Evolutionary conservation across 2,888 invertebrate genomes (phyloP).

Genomic region (Vanessa cardui): DNA sequence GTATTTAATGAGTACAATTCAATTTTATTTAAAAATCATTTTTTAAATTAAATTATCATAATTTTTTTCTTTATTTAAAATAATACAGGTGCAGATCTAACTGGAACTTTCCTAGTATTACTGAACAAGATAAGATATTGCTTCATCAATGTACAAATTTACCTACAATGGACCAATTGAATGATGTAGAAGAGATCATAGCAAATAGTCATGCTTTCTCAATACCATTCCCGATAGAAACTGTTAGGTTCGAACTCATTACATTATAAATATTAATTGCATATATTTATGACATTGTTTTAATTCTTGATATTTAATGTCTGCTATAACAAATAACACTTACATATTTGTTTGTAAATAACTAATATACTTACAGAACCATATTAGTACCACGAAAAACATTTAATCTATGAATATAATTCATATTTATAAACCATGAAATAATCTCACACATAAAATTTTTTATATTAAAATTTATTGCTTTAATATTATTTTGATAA

Average conservation of each 20-base stretch:
- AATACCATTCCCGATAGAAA: constrained; percentile 54
- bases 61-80: background rate
- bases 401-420: too few species aligned
- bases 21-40: background rate
- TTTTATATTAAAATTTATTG: too few species aligned
- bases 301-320: too few species aligned
- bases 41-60: background rate
- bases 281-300: background rate
- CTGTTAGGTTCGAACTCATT: constrained; percentile 46
- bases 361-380: too few species aligned
- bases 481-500: too few species aligned
- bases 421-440: too few species aligned
- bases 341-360: too few species aligned
- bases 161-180: constrained; percentile 44
- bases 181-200: constrained; percentile 48
- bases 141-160: constrained; percentile 47
- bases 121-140: constrained; percentile 29
- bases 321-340: too few species aligned
- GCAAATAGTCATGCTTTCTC: constrained; percentile 52
- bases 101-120: constrained; percentile 72
- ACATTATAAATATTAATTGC: background rate
- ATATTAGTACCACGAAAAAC: too few species aligned
- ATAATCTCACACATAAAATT: too few species aligned
- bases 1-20: too few species aligned
- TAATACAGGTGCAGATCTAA: constrained; percentile 69